Base-by-base conservation (phyloP, 2,797 vertebrate species). In the Malurus splendens region DNA sequence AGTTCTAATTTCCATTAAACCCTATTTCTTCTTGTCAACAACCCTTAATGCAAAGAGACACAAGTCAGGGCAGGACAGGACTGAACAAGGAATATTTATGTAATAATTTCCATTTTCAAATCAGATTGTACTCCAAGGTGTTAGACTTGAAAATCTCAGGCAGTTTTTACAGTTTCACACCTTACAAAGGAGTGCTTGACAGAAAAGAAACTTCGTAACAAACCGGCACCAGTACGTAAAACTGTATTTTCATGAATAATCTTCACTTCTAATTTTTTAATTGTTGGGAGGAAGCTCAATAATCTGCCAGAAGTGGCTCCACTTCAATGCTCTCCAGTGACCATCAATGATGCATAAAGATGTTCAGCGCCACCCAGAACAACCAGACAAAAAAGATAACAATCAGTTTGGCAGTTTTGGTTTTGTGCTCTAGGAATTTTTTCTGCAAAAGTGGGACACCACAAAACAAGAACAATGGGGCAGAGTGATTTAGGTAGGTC, bases 1-100 rank as follows among this genome's bases (percentile, higher is more conserved):
- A 81, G 30, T 65, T 90, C 62, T 86, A 82, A 73, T 90, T 95
- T 94, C 62, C 30, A 80, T 86, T 88, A 85, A 14, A 67, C 6
- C 7, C 4, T 42, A 36, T 79, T 95, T 88, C 25, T 68, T 76
- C 55, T 55, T 56, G 33, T 91, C 71, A 85, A 56, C 38, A 80
- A 18, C 11, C 25, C 20, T 54, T 93, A 92, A 77, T 81, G n/a
- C 17, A 36, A 78, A 75, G 20, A 87, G 30, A 41, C 38, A 57
- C 7, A 33, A 91, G 22, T 65, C 12, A 64, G 17, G 16, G 24
- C 12, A 83, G n/a, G 8, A 52, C 36, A 60, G 25, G 19, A 61
- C 67, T 64, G 45, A 24, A n/a, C 42, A 82, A 56, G 18, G 71
- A 73, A 59, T 66, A 39, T 66, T 72, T 72, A 28, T 72, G 23